Evolutionary conservation across 1,140 invertebrate genomes (phyloP).

Genomic region (Drosophila elegans): DNA sequence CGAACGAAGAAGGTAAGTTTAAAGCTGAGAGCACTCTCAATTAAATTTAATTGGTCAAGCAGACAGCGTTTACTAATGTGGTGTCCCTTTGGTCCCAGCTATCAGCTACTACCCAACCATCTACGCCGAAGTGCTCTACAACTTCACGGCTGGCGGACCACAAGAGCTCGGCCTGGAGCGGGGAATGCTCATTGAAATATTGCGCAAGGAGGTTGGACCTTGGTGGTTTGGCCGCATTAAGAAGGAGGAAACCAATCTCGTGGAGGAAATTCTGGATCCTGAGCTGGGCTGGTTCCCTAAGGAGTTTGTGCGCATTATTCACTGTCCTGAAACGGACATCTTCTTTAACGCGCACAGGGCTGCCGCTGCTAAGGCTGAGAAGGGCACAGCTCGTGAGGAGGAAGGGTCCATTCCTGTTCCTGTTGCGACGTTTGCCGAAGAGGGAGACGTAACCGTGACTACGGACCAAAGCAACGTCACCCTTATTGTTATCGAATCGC

Average conservation of each 20-base stretch:
- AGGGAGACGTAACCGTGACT: conserved; percentile 54
- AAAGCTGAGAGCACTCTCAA: conserved; percentile 15
- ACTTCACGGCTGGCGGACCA: conserved; percentile 78
- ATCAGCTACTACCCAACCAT: conserved; percentile 61
- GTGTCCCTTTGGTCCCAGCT: conserved; percentile 26
- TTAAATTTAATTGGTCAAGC: neutral
- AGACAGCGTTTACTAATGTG: conserved; percentile 1
- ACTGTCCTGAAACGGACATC: conserved; percentile 65
- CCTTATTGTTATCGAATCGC: conserved; percentile 78
- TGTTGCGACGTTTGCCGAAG: conserved; percentile 32
- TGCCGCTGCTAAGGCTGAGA: neutral
- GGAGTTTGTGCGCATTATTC: conserved; percentile 81
- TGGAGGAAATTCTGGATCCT: conserved; percentile 71
- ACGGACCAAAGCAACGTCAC: conserved; percentile 78
- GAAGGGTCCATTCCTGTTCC: conserved; percentile 27
- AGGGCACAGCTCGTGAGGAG: neutral
- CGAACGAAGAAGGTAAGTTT: conserved; percentile 76
- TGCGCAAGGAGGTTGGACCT: conserved; percentile 78
- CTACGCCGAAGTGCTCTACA: conserved; percentile 83
- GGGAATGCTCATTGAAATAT: conserved; percentile 77
- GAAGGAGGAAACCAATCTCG: conserved; percentile 70
- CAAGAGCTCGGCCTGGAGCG: conserved; percentile 81
- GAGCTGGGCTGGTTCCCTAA: conserved; percentile 84
- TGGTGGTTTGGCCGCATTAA: conserved; percentile 84
- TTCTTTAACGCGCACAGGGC: conserved; percentile 58